These are phyloP conservation scores for Herminia tarsipennalis DNA, from an alignment of 2,888 invertebrate genomes.

Conservation along the genomic window DNA sequence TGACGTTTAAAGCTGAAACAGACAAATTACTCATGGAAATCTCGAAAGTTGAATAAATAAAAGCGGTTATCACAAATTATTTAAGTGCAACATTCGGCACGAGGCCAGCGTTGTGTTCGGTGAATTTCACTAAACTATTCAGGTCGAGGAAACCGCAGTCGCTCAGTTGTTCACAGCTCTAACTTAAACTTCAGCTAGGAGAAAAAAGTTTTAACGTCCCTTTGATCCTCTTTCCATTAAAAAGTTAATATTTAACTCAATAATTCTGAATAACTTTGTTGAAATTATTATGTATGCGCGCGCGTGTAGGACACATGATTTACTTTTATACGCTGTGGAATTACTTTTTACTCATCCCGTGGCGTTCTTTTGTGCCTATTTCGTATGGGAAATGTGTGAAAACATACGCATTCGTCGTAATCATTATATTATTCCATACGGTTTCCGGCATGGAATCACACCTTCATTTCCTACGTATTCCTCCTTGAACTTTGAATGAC, in stretches of 20 bases:
- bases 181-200: conserved; percentile 58
- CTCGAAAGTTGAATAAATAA: conserved; percentile 75
- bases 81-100: conserved; percentile 80
- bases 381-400: conserved; percentile 1
- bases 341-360: conserved; percentile 29
- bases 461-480: too few relatives aligned
- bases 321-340: conserved; percentile 30
- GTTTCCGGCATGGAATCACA: too few relatives aligned
- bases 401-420: conserved; percentile 2
- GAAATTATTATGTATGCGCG: conserved; percentile 28
- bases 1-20: conserved; percentile 47
- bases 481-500: too few relatives aligned
- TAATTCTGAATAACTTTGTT: conserved; percentile 24
- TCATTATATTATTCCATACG: conserved; percentile 1
- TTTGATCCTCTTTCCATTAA: conserved; percentile 44
- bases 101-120: conserved; percentile 73
- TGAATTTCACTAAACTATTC: conserved; percentile 79
- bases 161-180: conserved; percentile 70
- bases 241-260: conserved; percentile 43
- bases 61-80: conserved; percentile 81
- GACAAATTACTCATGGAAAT: conserved; percentile 64
- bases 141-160: conserved; percentile 77
- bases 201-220: conserved; percentile 52
- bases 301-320: conserved; percentile 33
- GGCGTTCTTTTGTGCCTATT: conserved; percentile 19